Percentiles rank a stretch among this genome's conserved stretches.
phyloP scores from a whole-genome alignment of 2,113 vertebrate genomes.

The Corythoichthys intestinalis region DNA sequence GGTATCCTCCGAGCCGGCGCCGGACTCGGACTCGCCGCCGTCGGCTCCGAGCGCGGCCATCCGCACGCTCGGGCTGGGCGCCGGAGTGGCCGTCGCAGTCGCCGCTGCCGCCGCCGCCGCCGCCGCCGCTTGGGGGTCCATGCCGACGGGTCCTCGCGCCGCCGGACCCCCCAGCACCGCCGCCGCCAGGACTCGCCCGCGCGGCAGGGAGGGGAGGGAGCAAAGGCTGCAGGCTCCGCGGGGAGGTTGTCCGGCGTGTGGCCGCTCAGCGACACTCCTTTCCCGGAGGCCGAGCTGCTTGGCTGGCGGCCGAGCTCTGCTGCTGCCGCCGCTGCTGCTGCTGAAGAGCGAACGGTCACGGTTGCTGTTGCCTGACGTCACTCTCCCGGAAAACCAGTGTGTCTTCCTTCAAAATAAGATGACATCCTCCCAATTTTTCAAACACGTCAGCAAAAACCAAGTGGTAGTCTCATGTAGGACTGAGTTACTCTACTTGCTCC shows the following conservation, averaged over 20 bases:
- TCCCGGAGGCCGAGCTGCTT: not conserved
- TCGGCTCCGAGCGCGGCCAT: conserved; percentile 60
- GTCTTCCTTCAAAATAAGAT: conserved; percentile 2
- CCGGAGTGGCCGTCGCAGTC: not conserved
- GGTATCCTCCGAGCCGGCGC: conserved; percentile 63
- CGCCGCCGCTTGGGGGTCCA: conserved; percentile 60
- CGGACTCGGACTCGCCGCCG: conserved; percentile 66
- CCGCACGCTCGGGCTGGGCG: conserved; percentile 42
- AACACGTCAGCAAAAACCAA: too few species aligned
- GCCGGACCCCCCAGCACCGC: conserved; percentile 16
- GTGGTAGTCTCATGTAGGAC: too few species aligned
- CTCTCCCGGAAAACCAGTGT: not conserved
- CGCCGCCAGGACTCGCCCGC: conserved; percentile 3
- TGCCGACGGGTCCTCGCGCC: conserved; percentile 50
- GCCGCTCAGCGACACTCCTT: not conserved
- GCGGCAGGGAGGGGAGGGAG: not conserved
- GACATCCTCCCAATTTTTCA: too few species aligned
- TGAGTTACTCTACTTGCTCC: too few species aligned
- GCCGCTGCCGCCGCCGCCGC: conserved; percentile 24
- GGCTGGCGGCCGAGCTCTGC: not conserved
- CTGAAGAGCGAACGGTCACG: not conserved
- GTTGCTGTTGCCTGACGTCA: not conserved
- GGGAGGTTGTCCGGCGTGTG: not conserved
- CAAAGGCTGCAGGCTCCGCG: not conserved
- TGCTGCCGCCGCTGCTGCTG: not conserved